phyloP scores from a whole-genome alignment of 2,888 invertebrate genomes.

The Abrostola triplasia region DNA sequence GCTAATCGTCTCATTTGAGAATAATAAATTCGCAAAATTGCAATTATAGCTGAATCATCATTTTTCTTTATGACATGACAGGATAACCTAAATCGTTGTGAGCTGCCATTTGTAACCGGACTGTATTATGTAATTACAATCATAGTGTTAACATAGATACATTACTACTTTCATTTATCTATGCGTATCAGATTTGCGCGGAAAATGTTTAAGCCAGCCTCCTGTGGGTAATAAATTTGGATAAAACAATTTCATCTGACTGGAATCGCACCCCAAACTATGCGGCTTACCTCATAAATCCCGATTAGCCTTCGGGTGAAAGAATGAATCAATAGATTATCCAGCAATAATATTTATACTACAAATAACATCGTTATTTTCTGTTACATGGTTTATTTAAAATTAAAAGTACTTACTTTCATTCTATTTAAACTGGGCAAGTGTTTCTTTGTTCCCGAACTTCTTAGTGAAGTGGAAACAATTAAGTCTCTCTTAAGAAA shows the following conservation, averaged over 20 bases:
- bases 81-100: slow-evolving; percentile 13
- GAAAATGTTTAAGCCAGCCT: slow-evolving; percentile 77
- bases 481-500: slow-evolving; percentile 41
- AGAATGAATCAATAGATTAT: slow-evolving; percentile 79
- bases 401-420: slow-evolving; percentile 9
- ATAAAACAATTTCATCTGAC: slow-evolving; percentile 84
- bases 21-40: slow-evolving; percentile 64
- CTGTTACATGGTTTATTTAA: slow-evolving; percentile 14
- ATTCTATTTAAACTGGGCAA: slow-evolving; percentile 22
- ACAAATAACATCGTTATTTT: slow-evolving; percentile 51
- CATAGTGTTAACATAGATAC: slow-evolving; percentile 28
- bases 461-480: slow-evolving; percentile 41
- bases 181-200: slow-evolving; percentile 71
- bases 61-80: slow-evolving; percentile 32
- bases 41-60: slow-evolving; percentile 47
- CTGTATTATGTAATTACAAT: slow-evolving; percentile 28
- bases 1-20: slow-evolving; percentile 71
- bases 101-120: slow-evolving; percentile 18
- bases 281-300: slow-evolving; percentile 80
- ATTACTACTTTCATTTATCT: slow-evolving; percentile 54
- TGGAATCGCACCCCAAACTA: slow-evolving; percentile 79
- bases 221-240: slow-evolving; percentile 80
- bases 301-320: slow-evolving; percentile 76
- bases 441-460: slow-evolving; percentile 34
- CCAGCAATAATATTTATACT: slow-evolving; percentile 69